phyloP scores from a whole-genome alignment of 2,113 vertebrate species.

The Theristicus caerulescens region DNA sequence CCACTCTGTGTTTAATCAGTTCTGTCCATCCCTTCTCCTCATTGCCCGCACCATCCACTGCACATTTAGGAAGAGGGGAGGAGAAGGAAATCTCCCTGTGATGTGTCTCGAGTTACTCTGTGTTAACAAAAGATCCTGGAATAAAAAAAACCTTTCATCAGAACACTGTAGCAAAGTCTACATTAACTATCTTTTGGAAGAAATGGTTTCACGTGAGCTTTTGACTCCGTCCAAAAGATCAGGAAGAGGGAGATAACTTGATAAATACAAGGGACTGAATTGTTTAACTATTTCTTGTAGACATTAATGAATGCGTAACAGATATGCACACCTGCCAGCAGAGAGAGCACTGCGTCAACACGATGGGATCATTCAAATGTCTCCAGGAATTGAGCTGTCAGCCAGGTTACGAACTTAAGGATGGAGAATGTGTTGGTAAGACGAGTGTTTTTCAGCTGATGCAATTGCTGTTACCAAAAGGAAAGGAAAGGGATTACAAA shows the following conservation, averaged over 20 bases:
- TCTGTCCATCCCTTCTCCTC: not conserved
- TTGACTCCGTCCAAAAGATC: not conserved
- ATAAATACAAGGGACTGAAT: not conserved
- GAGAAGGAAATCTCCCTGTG: not conserved
- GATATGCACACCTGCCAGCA: constrained; percentile 82
- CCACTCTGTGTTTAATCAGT: not conserved
- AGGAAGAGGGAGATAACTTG: not conserved
- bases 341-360: constrained; percentile 86
- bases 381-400: constrained; percentile 82
- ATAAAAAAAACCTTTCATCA: not conserved
- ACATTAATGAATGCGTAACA: constrained; percentile 88
- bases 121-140: not conserved
- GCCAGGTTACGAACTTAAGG: constrained; percentile 76
- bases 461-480: not conserved
- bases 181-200: not conserved
- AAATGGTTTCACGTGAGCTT: not conserved
- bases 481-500: not conserved
- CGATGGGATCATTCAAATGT: constrained; percentile 85
- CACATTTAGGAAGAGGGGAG: not conserved
- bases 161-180: not conserved
- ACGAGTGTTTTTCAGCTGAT: not conserved
- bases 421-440: constrained; percentile 85
- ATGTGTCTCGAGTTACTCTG: not conserved
- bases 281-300: constrained; percentile 65
- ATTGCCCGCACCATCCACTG: not conserved